Percentiles rank a stretch among this genome's conserved stretches.
Conservation (phyloP, 2,888 invertebrate genomes). For the Philereme transversata region DNA sequence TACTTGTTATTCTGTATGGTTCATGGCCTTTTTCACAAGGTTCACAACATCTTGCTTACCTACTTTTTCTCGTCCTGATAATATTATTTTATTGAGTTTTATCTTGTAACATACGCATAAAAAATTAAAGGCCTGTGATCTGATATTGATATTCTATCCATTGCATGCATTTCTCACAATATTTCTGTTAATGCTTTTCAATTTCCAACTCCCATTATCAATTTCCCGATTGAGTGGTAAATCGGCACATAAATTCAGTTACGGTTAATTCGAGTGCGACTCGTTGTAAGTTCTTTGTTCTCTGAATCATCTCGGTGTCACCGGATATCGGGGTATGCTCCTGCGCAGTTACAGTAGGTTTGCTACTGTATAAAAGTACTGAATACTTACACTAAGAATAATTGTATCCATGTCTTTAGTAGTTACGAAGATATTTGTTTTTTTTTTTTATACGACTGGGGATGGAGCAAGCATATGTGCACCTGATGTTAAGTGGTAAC, state of each 20-base stretch:
- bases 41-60: too few relatives aligned
- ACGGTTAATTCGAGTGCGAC: conserved; percentile 22
- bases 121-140: too few relatives aligned
- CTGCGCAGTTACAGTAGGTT: conserved; percentile 29
- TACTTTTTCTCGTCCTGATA: too few relatives aligned
- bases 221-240: conserved; percentile 21
- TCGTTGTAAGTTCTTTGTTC: conserved; percentile 43
- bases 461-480: too few relatives aligned
- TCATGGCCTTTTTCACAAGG: too few relatives aligned
- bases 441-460: too few relatives aligned
- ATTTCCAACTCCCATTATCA: conserved; percentile 9
- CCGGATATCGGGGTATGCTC: conserved; percentile 37
- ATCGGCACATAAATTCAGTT: conserved; percentile 18
- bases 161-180: conserved; percentile 3
- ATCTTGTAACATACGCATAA: too few relatives aligned
- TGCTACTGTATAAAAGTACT: not conserved
- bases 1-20: too few relatives aligned
- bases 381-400: not conserved
- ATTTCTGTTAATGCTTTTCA: conserved; percentile 14
- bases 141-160: not conserved
- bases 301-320: conserved; percentile 43
- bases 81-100: too few relatives aligned
- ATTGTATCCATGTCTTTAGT: too few relatives aligned
- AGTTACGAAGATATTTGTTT: too few relatives aligned
- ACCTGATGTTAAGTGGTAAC: too few relatives aligned